phyloP scores from a whole-genome alignment of 2,888 invertebrate species.

The Ophonus ardosiacus region DNA sequence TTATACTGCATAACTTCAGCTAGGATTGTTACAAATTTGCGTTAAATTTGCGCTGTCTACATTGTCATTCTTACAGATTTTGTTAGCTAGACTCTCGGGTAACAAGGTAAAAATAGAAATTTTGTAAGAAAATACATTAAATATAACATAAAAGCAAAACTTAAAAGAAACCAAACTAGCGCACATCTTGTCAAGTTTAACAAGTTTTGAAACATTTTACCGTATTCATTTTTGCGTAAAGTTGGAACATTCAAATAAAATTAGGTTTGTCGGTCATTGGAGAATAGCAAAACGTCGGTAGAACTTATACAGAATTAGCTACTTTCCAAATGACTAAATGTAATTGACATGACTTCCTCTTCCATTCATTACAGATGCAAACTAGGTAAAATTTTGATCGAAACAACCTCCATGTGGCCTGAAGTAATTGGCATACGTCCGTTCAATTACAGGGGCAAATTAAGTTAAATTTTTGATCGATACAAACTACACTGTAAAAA shows the following conservation, averaged over 20 bases:
- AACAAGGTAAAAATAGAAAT: too few species aligned
- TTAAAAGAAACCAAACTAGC: neutral
- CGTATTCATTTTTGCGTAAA: neutral
- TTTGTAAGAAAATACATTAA: too few species aligned
- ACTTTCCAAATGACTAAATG: neutral
- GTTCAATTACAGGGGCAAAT: constrained; percentile 1
- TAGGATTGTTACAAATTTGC: too few species aligned
- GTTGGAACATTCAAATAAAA: neutral
- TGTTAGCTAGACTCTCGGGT: too few species aligned
- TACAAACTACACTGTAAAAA: too few species aligned
- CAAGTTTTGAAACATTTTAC: neutral
- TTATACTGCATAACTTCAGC: too few species aligned
- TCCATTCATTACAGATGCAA: constrained; percentile 7
- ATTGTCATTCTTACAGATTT: too few species aligned
- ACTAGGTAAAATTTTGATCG: constrained; percentile 21
- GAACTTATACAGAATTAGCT: neutral
- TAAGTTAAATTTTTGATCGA: neutral
- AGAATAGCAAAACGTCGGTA: neutral
- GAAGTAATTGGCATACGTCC: constrained; percentile 10
- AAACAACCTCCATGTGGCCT: constrained; percentile 1
- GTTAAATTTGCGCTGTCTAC: too few species aligned
- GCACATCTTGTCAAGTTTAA: neutral
- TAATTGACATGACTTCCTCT: constrained; percentile 14
- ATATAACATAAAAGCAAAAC: too few species aligned
- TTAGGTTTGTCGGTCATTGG: neutral